phyloP scores from a whole-genome alignment of 2,797 vertebrate genomes.

The Myripristis jacobus region DNA sequence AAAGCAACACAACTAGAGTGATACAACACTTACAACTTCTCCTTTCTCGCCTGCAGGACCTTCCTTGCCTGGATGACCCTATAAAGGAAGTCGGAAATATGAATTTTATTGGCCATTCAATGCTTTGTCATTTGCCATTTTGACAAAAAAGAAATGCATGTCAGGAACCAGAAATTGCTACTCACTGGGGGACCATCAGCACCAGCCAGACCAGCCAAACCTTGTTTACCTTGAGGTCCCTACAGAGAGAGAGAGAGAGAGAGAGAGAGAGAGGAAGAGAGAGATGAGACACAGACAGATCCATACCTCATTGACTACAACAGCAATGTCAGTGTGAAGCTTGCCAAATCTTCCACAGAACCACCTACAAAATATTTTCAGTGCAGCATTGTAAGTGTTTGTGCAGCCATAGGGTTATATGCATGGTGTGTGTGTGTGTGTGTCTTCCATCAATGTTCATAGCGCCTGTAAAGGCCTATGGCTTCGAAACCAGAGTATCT shows the following conservation, averaged over 20 bases:
- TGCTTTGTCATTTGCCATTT: background rate
- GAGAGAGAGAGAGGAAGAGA: constrained; percentile 16
- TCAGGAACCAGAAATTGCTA: constrained; percentile 35
- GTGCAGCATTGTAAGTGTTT: constrained; percentile 39
- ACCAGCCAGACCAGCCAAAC: constrained; percentile 91
- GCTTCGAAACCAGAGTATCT: constrained; percentile 68
- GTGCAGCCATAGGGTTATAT: constrained; percentile 38
- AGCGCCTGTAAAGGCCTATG: constrained; percentile 48
- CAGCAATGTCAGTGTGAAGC: constrained; percentile 11
- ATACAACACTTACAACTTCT: constrained; percentile 82
- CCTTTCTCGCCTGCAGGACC: constrained; percentile 96
- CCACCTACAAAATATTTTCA: constrained; percentile 37
- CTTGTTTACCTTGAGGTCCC: constrained; percentile 95
- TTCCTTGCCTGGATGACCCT: constrained; percentile 99
- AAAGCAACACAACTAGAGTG: constrained; percentile 3
- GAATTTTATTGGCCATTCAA: constrained; percentile 3
- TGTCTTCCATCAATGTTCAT: constrained; percentile 34
- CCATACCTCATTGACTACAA: background rate
- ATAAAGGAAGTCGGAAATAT: constrained; percentile 19
- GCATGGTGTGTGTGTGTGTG: constrained; percentile 5
- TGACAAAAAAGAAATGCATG: constrained; percentile 9
- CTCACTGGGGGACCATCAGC: constrained; percentile 96
- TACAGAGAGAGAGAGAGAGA: constrained; percentile 66
- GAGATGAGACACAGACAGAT: background rate
- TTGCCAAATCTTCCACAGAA: constrained; percentile 40